Percentiles rank a stretch among this genome's conserved stretches.
phyloP scores from a whole-genome alignment of 2,113 vertebrate genomes.

The Corynorhinus townsendii region DNA sequence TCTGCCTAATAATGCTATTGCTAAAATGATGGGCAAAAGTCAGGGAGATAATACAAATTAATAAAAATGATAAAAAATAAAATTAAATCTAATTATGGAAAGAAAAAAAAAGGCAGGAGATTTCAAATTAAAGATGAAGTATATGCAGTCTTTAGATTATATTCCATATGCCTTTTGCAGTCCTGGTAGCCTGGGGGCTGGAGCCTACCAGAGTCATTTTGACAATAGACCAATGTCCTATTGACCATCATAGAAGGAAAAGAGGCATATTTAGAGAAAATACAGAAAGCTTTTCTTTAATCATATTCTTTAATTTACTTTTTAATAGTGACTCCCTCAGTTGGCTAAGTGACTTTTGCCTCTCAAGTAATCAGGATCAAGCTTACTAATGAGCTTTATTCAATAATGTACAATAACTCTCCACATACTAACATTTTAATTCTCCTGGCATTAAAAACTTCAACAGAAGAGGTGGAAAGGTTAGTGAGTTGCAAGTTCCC shows the following conservation, averaged over 20 bases:
- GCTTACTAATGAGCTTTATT: slow-evolving; percentile 94
- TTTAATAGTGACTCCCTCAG: not conserved
- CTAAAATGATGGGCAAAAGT: slow-evolving; percentile 6
- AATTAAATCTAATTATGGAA: not conserved
- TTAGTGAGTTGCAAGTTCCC: not conserved
- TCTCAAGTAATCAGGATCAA: slow-evolving; percentile 92
- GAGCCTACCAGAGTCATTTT: not conserved
- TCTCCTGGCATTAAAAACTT: not conserved
- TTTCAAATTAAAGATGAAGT: not conserved
- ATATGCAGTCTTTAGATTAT: not conserved
- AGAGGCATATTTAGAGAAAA: not conserved
- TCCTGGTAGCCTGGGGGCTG: not conserved
- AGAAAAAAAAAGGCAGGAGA: not conserved
- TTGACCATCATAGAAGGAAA: not conserved
- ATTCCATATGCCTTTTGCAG: not conserved
- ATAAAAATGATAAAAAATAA: slow-evolving; percentile 2
- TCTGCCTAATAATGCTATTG: not conserved
- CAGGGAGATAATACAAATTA: not conserved
- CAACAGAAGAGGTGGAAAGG: not conserved
- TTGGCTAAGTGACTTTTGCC: slow-evolving; percentile 42
- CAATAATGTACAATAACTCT: slow-evolving; percentile 90
- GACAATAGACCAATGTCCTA: not conserved
- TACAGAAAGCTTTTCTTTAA: not conserved
- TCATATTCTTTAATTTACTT: slow-evolving; percentile 7
- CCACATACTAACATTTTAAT: not conserved